Evolutionary conservation across 2,113 vertebrate species (phyloP).

Genomic region (Nothocercus nigrocapillus): DNA sequence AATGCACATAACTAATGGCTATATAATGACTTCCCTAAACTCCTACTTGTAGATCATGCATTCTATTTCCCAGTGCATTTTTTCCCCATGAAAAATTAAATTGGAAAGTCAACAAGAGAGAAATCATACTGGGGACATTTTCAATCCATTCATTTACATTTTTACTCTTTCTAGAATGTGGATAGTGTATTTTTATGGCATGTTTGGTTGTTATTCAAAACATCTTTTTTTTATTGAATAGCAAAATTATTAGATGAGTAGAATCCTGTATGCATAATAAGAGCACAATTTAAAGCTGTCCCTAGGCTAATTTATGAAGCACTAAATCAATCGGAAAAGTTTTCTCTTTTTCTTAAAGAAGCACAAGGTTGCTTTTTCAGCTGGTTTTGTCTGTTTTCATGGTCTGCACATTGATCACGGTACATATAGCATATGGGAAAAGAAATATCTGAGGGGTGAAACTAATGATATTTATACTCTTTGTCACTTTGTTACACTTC

Average conservation of each 20-base stretch:
- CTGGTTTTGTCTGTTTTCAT: slow-evolving; percentile 62
- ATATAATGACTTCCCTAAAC: slow-evolving; percentile 70
- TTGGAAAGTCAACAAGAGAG: slow-evolving; percentile 62
- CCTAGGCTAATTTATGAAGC: slow-evolving; percentile 76
- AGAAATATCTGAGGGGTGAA: slow-evolving; percentile 43
- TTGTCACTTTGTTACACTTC: slow-evolving; percentile 14
- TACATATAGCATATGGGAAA: slow-evolving; percentile 21
- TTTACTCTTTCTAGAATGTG: slow-evolving; percentile 37
- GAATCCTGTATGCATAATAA: slow-evolving; percentile 76
- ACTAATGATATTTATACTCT: neutral
- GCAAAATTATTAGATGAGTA: slow-evolving; percentile 77
- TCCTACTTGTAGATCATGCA: slow-evolving; percentile 59
- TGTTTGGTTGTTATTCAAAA: slow-evolving; percentile 75
- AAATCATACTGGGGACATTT: slow-evolving; percentile 56
- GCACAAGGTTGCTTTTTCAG: slow-evolving; percentile 64
- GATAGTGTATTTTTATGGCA: slow-evolving; percentile 46
- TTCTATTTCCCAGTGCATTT: slow-evolving; percentile 57
- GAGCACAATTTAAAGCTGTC: slow-evolving; percentile 78
- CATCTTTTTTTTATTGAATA: slow-evolving; percentile 74
- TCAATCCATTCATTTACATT: slow-evolving; percentile 62
- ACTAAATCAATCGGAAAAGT: slow-evolving; percentile 72
- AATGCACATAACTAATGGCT: slow-evolving; percentile 75
- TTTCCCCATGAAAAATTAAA: slow-evolving; percentile 58
- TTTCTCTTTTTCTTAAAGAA: slow-evolving; percentile 60
- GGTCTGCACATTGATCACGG: slow-evolving; percentile 54